Conservation (phyloP, 1,140 invertebrate genomes). For the Magallana gigas region DNA sequence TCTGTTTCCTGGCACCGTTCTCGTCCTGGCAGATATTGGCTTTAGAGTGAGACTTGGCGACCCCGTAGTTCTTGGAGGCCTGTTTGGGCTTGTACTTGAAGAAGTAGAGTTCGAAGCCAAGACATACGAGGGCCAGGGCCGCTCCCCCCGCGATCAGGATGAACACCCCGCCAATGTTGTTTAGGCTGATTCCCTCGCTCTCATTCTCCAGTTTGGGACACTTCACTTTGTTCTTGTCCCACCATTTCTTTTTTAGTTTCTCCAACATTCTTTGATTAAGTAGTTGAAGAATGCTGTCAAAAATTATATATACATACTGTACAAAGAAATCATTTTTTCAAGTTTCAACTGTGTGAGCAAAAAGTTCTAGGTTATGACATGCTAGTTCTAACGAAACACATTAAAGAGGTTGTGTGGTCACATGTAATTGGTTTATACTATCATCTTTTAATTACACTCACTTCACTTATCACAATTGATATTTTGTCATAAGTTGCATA, state of each 20-base stretch:
- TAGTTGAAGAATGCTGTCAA: conserved; percentile 90
- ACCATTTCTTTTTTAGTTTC: conserved; percentile 96
- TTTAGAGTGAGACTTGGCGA: conserved; percentile 48
- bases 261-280: conserved; percentile 95
- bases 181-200: conserved; percentile 96
- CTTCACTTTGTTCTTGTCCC: conserved; percentile 90
- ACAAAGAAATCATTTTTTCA: too few relatives aligned
- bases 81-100: conserved; percentile 61
- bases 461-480: too few relatives aligned
- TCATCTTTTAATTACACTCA: too few relatives aligned
- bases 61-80: conserved; percentile 47
- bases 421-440: too few relatives aligned
- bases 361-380: too few relatives aligned
- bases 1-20: neutral
- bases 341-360: too few relatives aligned
- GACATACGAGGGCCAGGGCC: conserved; percentile 86
- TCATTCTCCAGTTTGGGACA: conserved; percentile 95
- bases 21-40: neutral
- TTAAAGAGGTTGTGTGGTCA: too few relatives aligned
- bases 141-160: conserved; percentile 82
- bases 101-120: conserved; percentile 95
- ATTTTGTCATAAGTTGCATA: too few relatives aligned
- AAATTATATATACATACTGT: neutral
- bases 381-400: too few relatives aligned
- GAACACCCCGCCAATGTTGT: conserved; percentile 98